These are phyloP conservation scores for Babylonia areolata DNA, from an alignment of 1,140 invertebrate species.

Conservation along the genomic window DNA sequence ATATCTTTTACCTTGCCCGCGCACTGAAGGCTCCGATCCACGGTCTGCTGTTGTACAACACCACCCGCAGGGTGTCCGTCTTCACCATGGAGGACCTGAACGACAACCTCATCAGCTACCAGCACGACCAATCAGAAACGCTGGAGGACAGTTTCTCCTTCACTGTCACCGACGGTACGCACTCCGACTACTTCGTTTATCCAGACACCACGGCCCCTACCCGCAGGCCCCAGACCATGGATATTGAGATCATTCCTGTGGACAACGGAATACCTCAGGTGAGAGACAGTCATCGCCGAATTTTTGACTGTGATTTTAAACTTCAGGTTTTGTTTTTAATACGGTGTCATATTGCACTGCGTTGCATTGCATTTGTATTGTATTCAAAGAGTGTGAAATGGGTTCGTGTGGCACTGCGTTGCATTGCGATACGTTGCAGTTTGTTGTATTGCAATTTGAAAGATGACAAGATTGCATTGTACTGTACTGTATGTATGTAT, in stretches of 20 bases:
- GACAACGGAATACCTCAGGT: conserved; percentile 73
- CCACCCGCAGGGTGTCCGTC: conserved; percentile 58
- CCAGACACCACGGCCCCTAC: conserved; percentile 66
- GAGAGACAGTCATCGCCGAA: no score
- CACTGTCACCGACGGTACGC: conserved; percentile 74
- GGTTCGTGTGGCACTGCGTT: no score
- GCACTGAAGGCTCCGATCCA: conserved; percentile 65
- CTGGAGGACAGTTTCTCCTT: conserved; percentile 74
- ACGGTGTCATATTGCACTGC: no score
- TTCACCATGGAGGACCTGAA: conserved; percentile 74
- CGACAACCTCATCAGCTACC: conserved; percentile 73
- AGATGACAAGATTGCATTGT: no score
- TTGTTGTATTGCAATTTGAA: no score
- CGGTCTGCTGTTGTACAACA: conserved; percentile 72
- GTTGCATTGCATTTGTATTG: no score
- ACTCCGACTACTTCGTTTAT: conserved; percentile 74
- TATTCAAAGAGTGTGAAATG: no score
- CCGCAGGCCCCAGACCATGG: conserved; percentile 68
- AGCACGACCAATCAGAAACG: conserved; percentile 76
- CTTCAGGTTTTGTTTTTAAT: no score
- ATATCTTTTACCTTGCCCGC: no score
- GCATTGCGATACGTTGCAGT: no score
- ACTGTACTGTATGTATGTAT: no score
- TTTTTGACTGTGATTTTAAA: no score
- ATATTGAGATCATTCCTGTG: conserved; percentile 73